Evolutionary conservation across 2,113 vertebrate genomes (phyloP).

Genomic region (Petaurus breviceps): DNA sequence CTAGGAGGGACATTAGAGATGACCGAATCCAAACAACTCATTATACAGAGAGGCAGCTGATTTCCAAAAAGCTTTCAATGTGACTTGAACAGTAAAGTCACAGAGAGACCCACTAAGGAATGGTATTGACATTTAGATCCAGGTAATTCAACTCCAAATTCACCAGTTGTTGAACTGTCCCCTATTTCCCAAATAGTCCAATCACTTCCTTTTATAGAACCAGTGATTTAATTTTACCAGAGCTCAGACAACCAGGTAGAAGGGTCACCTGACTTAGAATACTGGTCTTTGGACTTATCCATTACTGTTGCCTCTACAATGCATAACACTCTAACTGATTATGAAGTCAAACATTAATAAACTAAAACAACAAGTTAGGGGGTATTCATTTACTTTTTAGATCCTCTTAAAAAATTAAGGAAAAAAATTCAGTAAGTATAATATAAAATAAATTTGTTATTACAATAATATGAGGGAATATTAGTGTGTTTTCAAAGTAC

Average conservation of each 20-base stretch:
- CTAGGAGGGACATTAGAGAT: neutral
- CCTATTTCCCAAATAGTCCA: neutral
- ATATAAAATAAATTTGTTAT: conserved; percentile 20
- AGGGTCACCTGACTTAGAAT: neutral
- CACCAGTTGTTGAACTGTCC: neutral
- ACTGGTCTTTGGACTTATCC: neutral
- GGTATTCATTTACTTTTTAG: neutral
- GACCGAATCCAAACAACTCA: neutral
- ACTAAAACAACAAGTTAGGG: neutral
- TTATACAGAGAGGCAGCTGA: neutral
- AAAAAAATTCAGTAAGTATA: neutral
- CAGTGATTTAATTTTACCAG: neutral
- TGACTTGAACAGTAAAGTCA: neutral
- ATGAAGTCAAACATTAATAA: neutral
- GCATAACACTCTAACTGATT: neutral
- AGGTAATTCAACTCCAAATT: neutral
- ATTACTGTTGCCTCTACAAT: neutral
- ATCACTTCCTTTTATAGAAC: neutral
- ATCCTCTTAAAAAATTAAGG: neutral
- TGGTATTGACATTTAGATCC: neutral
- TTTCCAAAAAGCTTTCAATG: neutral
- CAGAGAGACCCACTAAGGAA: neutral
- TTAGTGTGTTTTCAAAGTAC: conserved; percentile 2
- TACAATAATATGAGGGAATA: neutral
- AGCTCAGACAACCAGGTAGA: neutral